phyloP scores from a whole-genome alignment of 2,113 vertebrate genomes.

The Morone saxatilis region DNA sequence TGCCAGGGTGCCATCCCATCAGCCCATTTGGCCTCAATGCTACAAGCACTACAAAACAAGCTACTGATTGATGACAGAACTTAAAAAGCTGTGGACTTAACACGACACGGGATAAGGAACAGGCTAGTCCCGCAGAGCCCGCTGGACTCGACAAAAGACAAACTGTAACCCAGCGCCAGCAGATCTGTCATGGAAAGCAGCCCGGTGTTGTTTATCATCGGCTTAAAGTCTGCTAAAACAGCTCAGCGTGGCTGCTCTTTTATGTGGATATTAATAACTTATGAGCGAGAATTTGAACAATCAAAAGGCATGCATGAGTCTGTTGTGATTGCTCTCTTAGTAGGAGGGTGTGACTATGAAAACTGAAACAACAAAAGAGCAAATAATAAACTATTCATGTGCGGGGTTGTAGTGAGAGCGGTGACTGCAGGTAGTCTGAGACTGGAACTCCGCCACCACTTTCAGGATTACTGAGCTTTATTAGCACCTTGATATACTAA shows the following conservation, averaged over 20 bases:
- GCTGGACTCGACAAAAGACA: constrained; percentile 13
- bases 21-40: not conserved
- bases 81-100: constrained; percentile 34
- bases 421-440: constrained; percentile 1
- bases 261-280: constrained; percentile 48
- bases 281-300: constrained; percentile 42
- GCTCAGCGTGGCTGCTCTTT: constrained; percentile 15
- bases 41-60: constrained; percentile 7
- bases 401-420: not conserved
- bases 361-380: constrained; percentile 51
- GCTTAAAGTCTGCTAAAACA: constrained; percentile 14
- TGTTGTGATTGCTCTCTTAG: constrained; percentile 36
- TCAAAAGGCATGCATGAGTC: constrained; percentile 16
- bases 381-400: constrained; percentile 46
- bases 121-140: not conserved
- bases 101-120: constrained; percentile 12
- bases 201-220: constrained; percentile 23
- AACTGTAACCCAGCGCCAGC: constrained; percentile 4
- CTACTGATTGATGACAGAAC: constrained; percentile 40
- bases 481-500: constrained; percentile 4
- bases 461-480: constrained; percentile 14
- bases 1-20: constrained; percentile 23
- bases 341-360: constrained; percentile 27
- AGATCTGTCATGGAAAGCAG: constrained; percentile 17
- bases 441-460: not conserved